Evolutionary conservation across 2,797 vertebrate genomes (phyloP).

Genomic region (Pseudotriccus pelzelni): DNA sequence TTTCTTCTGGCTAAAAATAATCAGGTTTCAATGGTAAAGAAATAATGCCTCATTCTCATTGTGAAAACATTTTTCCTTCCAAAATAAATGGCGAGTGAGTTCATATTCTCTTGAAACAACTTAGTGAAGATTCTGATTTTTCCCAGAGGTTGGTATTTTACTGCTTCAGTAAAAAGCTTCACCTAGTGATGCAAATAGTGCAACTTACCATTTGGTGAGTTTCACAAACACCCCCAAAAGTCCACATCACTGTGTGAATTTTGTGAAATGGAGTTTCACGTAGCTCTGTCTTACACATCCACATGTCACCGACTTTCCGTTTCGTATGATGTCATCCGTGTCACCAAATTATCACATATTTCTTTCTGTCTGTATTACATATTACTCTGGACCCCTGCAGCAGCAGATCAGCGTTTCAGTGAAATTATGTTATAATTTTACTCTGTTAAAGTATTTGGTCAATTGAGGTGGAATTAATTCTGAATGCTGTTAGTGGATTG

Average conservation of each 20-base stretch:
- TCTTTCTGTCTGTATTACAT: constrained; percentile 4
- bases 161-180: constrained; percentile 59
- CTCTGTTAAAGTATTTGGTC: constrained; percentile 58
- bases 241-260: constrained; percentile 58
- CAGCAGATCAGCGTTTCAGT: constrained; percentile 8
- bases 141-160: constrained; percentile 52
- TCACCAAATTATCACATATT: not conserved
- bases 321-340: constrained; percentile 41
- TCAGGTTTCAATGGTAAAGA: constrained; percentile 51
- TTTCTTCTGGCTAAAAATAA: constrained; percentile 65
- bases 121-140: constrained; percentile 71
- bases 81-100: constrained; percentile 62
- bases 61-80: constrained; percentile 67
- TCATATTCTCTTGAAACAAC: constrained; percentile 38
- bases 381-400: not conserved
- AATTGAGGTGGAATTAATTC: constrained; percentile 64
- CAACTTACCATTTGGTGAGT: constrained; percentile 64
- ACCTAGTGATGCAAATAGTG: constrained; percentile 68
- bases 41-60: constrained; percentile 37
- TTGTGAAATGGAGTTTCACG: constrained; percentile 54
- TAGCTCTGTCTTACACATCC: constrained; percentile 31
- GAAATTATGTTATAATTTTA: constrained; percentile 32
- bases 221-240: constrained; percentile 70
- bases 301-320: constrained; percentile 52
- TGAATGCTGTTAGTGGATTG: constrained; percentile 60